These are phyloP conservation scores for Meriones psammophilus DNA, from an alignment of 2,797 vertebrate genomes.

Conservation along the genomic window DNA sequence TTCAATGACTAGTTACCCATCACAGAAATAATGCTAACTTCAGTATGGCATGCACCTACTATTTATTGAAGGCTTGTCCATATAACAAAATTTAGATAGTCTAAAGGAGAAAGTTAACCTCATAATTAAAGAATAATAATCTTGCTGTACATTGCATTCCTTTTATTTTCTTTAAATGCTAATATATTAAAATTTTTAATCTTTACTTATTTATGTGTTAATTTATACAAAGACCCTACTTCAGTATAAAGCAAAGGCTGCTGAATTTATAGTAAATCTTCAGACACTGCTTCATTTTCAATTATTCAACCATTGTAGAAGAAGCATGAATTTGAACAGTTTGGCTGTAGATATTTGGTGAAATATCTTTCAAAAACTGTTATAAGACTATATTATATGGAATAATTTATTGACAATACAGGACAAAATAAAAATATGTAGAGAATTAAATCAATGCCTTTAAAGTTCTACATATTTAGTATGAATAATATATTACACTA, in stretches of 20 bases:
- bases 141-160: background rate
- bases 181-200: constrained; percentile 16
- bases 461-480: constrained; percentile 19
- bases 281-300: background rate
- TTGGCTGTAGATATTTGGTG: background rate
- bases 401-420: background rate
- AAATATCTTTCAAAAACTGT: background rate
- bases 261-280: background rate
- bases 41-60: background rate
- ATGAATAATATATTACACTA: background rate
- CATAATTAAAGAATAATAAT: constrained; percentile 5
- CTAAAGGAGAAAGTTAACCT: constrained; percentile 5
- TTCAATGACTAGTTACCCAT: background rate
- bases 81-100: background rate
- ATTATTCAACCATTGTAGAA: background rate
- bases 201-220: background rate
- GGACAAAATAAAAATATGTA: background rate
- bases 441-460: background rate
- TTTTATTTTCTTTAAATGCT: constrained; percentile 8
- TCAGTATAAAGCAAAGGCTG: background rate
- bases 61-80: background rate
- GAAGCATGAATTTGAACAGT: background rate
- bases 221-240: constrained; percentile 13
- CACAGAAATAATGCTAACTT: background rate
- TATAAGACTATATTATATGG: background rate